Base-by-base conservation (phyloP, 2,797 vertebrate species). In the Ficedula albicollis region DNA sequence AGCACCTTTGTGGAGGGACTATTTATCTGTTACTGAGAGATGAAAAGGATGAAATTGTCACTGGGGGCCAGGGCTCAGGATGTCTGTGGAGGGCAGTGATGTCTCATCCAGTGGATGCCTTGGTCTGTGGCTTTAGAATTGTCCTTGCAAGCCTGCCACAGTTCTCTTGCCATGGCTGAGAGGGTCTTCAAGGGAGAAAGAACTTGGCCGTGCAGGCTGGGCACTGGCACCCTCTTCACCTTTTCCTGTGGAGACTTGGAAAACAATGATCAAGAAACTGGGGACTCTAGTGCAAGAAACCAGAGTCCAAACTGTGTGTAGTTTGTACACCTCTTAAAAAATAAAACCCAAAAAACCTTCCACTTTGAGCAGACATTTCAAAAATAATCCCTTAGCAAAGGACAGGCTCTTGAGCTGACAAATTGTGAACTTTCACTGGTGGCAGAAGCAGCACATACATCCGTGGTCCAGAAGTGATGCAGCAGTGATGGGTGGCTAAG, bases 401-500 rank as follows among this genome's bases (percentile, higher is more conserved):
- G 54, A 62, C n/a, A 69, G 66, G 26, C 51, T 82, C 38, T 34
- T 68, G 38, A 89, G 44, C 39, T 92, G 91, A 77, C 59, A 79
- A 87, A 90, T 41, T 6, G 9, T 68, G 82, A 78, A 30, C 36
- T 87, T 93, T 51, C 15, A n/a, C 32, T 72, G 30, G n/a, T 66
- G 66, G 26, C 68, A 92, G 68, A 60, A 76, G 43, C 44, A 49
- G 46, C 43, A 51, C 69, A 2, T 60, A 59, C 36, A 26, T 77
- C 26, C 15, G 30, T n/a, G 21, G 36, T 83, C 46, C 62, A 80
- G 76, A 64, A 75, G 51, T 49, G 84, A 75, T 75, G 69, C 55
- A 55, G 73, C 55, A 69, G 79, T 90, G 82, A 81, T 55, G 83
- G 85, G 66, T 62, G 83, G 83, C 54, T 82, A 75, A 89, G 54